These are phyloP conservation scores for Sebastes schlegelii DNA, from an alignment of 2,113 vertebrate genomes.

Conservation along the genomic window DNA sequence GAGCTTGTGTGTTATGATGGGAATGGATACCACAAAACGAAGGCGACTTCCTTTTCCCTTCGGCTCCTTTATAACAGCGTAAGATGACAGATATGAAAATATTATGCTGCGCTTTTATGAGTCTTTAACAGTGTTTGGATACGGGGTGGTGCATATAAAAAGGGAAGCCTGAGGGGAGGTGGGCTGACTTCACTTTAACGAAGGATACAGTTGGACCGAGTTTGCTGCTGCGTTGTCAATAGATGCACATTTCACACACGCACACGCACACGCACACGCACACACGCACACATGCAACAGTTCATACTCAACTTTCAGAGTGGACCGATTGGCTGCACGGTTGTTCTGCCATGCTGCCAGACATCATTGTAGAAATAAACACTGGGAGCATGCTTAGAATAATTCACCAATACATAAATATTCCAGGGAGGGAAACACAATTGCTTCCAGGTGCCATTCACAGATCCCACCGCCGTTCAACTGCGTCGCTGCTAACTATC, in stretches of 20 bases:
- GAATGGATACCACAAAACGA: conserved; percentile 63
- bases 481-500: conserved; percentile 49
- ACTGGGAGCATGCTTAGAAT: conserved; percentile 73
- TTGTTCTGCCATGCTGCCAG: conserved; percentile 55
- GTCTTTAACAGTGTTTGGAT: conserved; percentile 67
- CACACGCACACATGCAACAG: not conserved
- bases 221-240: conserved; percentile 35
- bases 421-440: conserved; percentile 62
- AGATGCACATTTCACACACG: conserved; percentile 26
- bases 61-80: conserved; percentile 46
- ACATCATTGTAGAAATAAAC: conserved; percentile 70
- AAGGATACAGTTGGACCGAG: conserved; percentile 23
- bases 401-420: conserved; percentile 77
- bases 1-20: conserved; percentile 66
- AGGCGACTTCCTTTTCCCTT: conserved; percentile 43
- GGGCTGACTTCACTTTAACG: conserved; percentile 25
- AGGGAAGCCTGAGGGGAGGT: conserved; percentile 35
- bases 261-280: not conserved
- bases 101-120: conserved; percentile 66
- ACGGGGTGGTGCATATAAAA: conserved; percentile 30
- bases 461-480: conserved; percentile 52
- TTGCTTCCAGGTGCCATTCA: conserved; percentile 77
- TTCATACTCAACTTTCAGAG: conserved; percentile 28
- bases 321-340: conserved; percentile 15
- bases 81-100: conserved; percentile 73